phyloP scores from a whole-genome alignment of 2,888 invertebrate species.

The Cremastobaeus sp. region DNA sequence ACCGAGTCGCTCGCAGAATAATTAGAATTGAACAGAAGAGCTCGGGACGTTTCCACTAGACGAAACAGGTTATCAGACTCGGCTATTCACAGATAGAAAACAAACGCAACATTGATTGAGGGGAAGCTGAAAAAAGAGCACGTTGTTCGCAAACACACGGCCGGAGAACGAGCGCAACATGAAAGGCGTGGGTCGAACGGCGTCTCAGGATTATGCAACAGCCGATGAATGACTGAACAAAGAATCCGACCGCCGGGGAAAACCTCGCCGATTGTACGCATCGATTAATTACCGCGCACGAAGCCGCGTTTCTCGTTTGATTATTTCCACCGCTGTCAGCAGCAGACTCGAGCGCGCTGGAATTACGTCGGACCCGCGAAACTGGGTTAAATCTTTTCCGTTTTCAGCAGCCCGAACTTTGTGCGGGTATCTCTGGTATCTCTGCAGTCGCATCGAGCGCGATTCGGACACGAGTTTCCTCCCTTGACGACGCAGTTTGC shows the following conservation, averaged over 20 bases:
- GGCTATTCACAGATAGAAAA: too few species aligned
- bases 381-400: slow-evolving; percentile 17
- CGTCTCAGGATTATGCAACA: slow-evolving; percentile 26
- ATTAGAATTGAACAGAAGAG: too few species aligned
- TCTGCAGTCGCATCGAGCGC: background rate
- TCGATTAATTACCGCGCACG: too few species aligned
- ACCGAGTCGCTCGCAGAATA: too few species aligned
- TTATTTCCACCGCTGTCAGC: slow-evolving; percentile 3
- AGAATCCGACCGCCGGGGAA: slow-evolving; percentile 3
- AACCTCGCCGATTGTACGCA: slow-evolving; percentile 3
- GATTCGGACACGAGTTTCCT: background rate
- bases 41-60: too few species aligned
- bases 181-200: slow-evolving; percentile 21
- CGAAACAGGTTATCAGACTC: too few species aligned
- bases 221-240: slow-evolving; percentile 29
- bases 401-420: too few species aligned
- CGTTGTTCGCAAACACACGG: background rate
- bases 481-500: background rate
- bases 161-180: background rate
- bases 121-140: too few species aligned
- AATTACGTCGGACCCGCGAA: background rate
- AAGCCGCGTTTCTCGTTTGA: slow-evolving; percentile 8
- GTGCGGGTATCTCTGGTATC: too few species aligned
- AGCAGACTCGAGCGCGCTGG: too few species aligned
- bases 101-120: too few species aligned